Percentiles rank a stretch among this genome's conserved stretches.
Evolutionary conservation across 2,113 vertebrate species (phyloP).

Genomic region (Hemiprocne comata): DNA sequence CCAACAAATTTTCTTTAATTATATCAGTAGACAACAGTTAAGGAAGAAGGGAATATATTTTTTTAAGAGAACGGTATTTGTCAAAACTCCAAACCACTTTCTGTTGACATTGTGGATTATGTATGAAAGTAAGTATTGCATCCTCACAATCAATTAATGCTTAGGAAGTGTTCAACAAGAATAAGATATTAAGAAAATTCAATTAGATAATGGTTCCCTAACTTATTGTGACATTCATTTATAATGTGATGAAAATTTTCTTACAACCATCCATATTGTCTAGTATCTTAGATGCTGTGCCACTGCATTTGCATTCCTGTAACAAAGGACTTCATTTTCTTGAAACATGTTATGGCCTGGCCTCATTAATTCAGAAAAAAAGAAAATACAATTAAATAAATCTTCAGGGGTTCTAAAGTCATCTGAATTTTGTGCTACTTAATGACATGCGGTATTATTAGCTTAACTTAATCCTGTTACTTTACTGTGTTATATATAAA

Average conservation of each 20-base stretch:
- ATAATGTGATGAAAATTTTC: slow-evolving; percentile 19
- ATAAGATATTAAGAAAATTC: slow-evolving; percentile 23
- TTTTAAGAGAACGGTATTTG: neutral
- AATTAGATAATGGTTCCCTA: slow-evolving; percentile 16
- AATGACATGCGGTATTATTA: slow-evolving; percentile 51
- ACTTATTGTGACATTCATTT: neutral
- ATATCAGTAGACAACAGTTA: neutral
- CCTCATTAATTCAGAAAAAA: slow-evolving; percentile 73
- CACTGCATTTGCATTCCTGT: slow-evolving; percentile 40
- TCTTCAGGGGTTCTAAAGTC: slow-evolving; percentile 66
- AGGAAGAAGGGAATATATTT: neutral
- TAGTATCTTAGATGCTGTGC: neutral
- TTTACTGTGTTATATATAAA: slow-evolving; percentile 35
- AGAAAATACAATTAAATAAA: slow-evolving; percentile 72
- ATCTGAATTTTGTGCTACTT: slow-evolving; percentile 65
- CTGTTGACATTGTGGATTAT: neutral
- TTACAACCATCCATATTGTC: neutral
- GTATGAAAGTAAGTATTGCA: neutral
- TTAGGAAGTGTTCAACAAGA: neutral
- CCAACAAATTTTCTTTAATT: accelerated
- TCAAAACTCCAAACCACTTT: neutral
- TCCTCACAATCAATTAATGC: slow-evolving; percentile 18
- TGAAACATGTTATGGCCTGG: slow-evolving; percentile 64
- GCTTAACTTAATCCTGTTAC: slow-evolving; percentile 64
- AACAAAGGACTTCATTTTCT: slow-evolving; percentile 72